Conservation (phyloP, 92 coral and sea anemone species). For the Phenganax stokvisi region DNA sequence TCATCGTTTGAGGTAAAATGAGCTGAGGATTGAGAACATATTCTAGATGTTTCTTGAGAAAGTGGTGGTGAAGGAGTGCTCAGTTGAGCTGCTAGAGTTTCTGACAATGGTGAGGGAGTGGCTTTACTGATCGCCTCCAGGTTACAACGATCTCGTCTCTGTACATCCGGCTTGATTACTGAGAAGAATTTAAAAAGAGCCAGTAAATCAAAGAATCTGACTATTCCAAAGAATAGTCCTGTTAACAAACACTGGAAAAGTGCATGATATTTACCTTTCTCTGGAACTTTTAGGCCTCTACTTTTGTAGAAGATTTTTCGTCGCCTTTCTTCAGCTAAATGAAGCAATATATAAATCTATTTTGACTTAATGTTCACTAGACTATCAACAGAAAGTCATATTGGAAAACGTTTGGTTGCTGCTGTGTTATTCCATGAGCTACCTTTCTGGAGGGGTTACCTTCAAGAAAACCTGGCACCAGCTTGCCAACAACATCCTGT, state of each 20-base stretch:
- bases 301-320: conserved; percentile 66
- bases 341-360: neutral
- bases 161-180: conserved; percentile 25
- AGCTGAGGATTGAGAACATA: conserved; percentile 22
- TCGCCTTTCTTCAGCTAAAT: conserved; percentile 71
- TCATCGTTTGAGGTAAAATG: conserved; percentile 45
- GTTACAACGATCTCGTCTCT: neutral
- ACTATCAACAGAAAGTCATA: neutral
- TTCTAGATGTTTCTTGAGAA: conserved; percentile 10
- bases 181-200: neutral
- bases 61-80: neutral
- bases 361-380: neutral
- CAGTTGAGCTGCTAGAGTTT: neutral
- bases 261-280: conserved; percentile 39
- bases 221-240: neutral
- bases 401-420: no score
- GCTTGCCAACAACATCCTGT: conserved; percentile 84
- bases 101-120: neutral
- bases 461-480: conserved; percentile 72
- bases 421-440: neutral
- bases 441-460: conserved; percentile 48
- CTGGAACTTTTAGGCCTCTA: conserved; percentile 67
- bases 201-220: neutral
- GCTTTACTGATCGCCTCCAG: neutral
- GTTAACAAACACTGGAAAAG: neutral